Conservation (phyloP, 2,797 vertebrate genomes). For the Scolopax rusticola region DNA sequence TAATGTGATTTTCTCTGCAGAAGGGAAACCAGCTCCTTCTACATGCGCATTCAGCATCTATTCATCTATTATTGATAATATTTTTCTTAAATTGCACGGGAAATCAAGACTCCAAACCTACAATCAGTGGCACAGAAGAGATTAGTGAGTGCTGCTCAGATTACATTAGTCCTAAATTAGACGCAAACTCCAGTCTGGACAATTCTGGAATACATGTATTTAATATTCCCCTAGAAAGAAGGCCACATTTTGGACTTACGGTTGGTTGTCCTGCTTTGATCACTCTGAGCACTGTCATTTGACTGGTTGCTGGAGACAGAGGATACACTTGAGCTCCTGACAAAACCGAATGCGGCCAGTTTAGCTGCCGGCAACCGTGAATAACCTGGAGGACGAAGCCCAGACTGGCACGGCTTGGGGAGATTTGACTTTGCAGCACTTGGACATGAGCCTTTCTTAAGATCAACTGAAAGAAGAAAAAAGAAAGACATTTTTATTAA, state of each 20-base stretch:
- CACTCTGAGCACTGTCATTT: slow-evolving; percentile 84
- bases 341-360: slow-evolving; percentile 88
- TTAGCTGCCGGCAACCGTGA: slow-evolving; percentile 88
- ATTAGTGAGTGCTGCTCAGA: not conserved
- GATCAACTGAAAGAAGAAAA: slow-evolving; percentile 78
- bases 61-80: not conserved
- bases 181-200: not conserved
- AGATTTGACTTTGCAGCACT: slow-evolving; percentile 83
- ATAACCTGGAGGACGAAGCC: slow-evolving; percentile 93
- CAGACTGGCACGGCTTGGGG: slow-evolving; percentile 88
- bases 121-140: not conserved
- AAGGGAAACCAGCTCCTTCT: not conserved
- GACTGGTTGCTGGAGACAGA: slow-evolving; percentile 92
- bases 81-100: not conserved
- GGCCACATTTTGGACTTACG: slow-evolving; percentile 82
- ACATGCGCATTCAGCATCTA: not conserved
- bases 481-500: not conserved
- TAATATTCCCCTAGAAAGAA: not conserved
- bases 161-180: not conserved
- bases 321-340: slow-evolving; percentile 89
- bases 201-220: not conserved
- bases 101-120: not conserved
- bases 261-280: slow-evolving; percentile 80
- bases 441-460: slow-evolving; percentile 83
- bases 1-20: not conserved